phyloP scores from a whole-genome alignment of 2,888 invertebrate genomes.

The Dryomyza anilis region DNA sequence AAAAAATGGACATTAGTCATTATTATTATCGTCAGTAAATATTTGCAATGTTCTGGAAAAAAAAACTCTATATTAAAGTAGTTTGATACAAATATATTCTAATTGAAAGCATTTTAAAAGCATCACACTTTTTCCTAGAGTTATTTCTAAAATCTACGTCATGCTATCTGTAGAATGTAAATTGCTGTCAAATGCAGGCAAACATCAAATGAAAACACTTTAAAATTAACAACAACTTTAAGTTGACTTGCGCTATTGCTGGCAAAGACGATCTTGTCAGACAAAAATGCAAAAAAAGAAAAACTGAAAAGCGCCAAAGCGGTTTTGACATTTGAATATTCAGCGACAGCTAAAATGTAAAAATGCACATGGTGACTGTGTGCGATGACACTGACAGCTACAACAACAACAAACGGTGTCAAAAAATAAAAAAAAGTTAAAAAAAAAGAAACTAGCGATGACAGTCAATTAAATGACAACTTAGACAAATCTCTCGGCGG shows the following conservation, averaged over 20 bases:
- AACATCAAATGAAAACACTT: conserved; percentile 11
- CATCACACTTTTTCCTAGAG: too few species aligned
- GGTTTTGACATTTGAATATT: conserved; percentile 20
- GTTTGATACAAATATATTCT: too few species aligned
- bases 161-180: conserved; percentile 14
- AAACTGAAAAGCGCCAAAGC: background rate
- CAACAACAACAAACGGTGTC: conserved; percentile 5
- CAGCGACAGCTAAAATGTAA: conserved; percentile 17
- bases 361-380: background rate
- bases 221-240: background rate
- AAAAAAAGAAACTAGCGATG: conserved; percentile 5
- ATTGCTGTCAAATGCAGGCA: conserved; percentile 13
- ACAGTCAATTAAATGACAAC: conserved; percentile 18
- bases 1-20: too few species aligned
- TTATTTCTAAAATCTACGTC: background rate
- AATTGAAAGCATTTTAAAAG: background rate
- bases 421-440: background rate
- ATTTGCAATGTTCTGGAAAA: background rate
- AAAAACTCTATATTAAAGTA: too few species aligned
- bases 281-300: background rate
- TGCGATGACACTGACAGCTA: conserved; percentile 22
- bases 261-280: conserved; percentile 5
- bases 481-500: conserved; percentile 11
- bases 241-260: background rate
- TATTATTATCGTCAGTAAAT: background rate